Evolutionary conservation across 2,797 vertebrate species (phyloP), one percentile per base, ranked within the genome.

Genomic region (Cheracebus regulus): DNA sequence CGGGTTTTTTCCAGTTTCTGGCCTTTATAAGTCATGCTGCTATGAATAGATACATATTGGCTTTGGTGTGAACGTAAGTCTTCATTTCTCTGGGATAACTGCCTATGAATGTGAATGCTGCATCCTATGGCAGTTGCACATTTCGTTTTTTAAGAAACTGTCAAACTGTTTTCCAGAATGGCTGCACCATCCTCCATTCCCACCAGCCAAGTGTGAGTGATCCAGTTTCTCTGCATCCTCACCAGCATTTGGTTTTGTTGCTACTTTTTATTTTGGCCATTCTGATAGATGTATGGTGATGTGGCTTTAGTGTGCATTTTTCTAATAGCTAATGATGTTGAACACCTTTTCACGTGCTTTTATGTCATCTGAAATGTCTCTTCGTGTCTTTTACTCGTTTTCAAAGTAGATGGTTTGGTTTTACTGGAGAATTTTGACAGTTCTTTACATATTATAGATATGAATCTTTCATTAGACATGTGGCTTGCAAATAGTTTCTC

Each of bases 41-140:
- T 2, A 0, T 0, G 0, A 4, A 50, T 26, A 19, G 6, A 15
- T 4, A 24, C 0, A 0, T 1, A 28, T 1, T 10, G 85, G 39
- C 22, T 44, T 36, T 6, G 11, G 58, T 15, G 44, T 33, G 50
- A 46, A n/a, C 7, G 0, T 48, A 7, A 4, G 46, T 79, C 76
- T 13, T 79, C 30, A 22, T n/a, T 79, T 50, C 46, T 79, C 17
- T n/a, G 30, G 19, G 5, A 50, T 50, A 50, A 22, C 20, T 7
- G 46, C 19, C 76, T 30, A 50, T 11, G 3, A 50, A 6, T 12
- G 46, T 48, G 48, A 50, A 5, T n/a, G 46, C 30, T 48, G 30
- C 33, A 0, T 4, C 52, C 26, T 0, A 1, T 0, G 1, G 30
- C 5, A 7, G 5, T 1, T n/a, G n/a, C 52, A 0, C 0, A 0